Percentiles rank a stretch among this genome's conserved stretches.
Conservation (phyloP, 2,797 vertebrate genomes). For the Acipenser transmontanus region DNA sequence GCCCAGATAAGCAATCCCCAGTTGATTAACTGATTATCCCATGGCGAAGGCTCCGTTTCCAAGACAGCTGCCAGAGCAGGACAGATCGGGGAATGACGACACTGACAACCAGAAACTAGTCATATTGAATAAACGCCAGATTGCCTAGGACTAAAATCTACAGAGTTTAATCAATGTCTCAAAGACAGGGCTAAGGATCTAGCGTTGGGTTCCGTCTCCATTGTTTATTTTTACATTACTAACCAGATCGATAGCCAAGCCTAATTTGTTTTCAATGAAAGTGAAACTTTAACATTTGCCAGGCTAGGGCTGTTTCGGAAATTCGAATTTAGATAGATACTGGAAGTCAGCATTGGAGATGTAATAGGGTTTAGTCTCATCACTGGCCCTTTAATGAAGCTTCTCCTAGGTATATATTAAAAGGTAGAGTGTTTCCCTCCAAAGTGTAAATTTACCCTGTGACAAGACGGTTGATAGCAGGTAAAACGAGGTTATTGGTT, state of each 20-base stretch:
- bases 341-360: constrained; percentile 1
- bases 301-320: constrained; percentile 19
- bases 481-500: too few species aligned
- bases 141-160: constrained; percentile 22
- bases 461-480: too few species aligned
- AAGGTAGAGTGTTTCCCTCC: too few species aligned
- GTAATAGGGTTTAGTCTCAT: not conserved
- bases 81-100: constrained; percentile 36
- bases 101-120: constrained; percentile 33
- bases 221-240: constrained; percentile 44
- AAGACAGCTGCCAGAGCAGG: constrained; percentile 24
- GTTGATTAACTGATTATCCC: constrained; percentile 49
- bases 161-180: constrained; percentile 41
- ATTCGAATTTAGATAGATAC: not conserved
- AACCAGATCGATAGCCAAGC: constrained; percentile 35
- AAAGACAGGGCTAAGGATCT: constrained; percentile 19
- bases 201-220: constrained; percentile 31
- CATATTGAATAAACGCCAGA: constrained; percentile 34
- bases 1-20: constrained; percentile 34
- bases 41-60: constrained; percentile 25
- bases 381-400: too few species aligned
- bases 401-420: too few species aligned
- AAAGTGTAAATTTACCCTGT: too few species aligned
- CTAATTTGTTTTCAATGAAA: constrained; percentile 29
- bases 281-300: constrained; percentile 28